These are phyloP conservation scores for Cecidostiba fungosa DNA, from an alignment of 2,888 invertebrate genomes.

Conservation along the genomic window DNA sequence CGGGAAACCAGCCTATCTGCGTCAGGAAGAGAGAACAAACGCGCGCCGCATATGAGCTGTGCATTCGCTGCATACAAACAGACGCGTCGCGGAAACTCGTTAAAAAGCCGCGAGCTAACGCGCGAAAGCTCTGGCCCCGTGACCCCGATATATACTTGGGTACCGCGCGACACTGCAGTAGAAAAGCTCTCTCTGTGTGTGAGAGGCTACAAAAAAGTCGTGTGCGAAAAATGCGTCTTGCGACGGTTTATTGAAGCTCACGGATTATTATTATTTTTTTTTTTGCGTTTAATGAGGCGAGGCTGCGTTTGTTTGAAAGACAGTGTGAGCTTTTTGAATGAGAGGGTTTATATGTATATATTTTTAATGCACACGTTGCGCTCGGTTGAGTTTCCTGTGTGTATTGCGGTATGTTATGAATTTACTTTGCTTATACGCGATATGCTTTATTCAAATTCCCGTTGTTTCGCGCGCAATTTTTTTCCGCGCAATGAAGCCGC, in stretches of 20 bases:
- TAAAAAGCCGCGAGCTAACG: conserved; percentile 44
- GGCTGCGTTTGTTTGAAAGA: neutral
- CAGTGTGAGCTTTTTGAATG: conserved; percentile 12
- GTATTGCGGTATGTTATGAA: neutral
- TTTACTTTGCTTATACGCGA: neutral
- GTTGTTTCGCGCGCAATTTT: neutral
- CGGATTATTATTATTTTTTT: neutral
- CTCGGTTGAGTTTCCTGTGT: neutral
- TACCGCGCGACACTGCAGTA: neutral
- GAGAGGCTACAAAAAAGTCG: neutral
- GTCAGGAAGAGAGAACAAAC: conserved; percentile 19
- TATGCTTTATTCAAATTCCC: too few species aligned
- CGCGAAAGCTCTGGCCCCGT: conserved; percentile 35
- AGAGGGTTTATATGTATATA: neutral
- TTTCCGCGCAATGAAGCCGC: neutral
- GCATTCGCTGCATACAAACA: neutral
- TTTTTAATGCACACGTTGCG: neutral
- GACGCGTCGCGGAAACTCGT: conserved; percentile 49
- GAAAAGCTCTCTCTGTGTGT: neutral
- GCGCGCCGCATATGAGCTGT: conserved; percentile 17
- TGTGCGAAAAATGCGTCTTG: conserved; percentile 15
- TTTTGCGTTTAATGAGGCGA: neutral
- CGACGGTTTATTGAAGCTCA: neutral
- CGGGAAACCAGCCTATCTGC: conserved; percentile 39
- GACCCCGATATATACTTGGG: conserved; percentile 42